Conservation (phyloP, 1,140 invertebrate genomes). For the Metaphire vulgaris region DNA sequence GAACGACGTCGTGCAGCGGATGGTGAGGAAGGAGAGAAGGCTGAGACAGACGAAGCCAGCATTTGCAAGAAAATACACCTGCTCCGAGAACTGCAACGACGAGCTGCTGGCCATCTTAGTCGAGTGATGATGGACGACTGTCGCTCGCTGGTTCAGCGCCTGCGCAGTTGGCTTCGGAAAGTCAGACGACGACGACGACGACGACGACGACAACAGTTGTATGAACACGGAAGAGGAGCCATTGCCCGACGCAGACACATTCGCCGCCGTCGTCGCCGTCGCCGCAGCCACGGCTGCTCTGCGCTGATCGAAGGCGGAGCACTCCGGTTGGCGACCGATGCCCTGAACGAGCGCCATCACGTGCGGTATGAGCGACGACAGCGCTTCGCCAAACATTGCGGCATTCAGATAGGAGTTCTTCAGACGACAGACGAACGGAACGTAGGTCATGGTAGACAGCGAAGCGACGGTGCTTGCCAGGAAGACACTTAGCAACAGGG, state of each 20-base stretch:
- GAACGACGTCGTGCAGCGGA: not conserved
- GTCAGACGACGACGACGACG: constrained; percentile 7
- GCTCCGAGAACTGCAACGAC: not conserved
- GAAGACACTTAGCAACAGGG: constrained; percentile 14
- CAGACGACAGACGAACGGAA: constrained; percentile 16
- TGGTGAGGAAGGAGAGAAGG: not conserved
- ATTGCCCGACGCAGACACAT: not conserved
- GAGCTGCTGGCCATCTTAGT: not conserved
- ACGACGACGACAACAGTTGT: not conserved
- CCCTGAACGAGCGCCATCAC: constrained; percentile 17
- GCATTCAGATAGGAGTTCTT: constrained; percentile 21
- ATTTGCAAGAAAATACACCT: not conserved
- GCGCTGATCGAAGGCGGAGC: not conserved
- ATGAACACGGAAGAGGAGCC: not conserved
- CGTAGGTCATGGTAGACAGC: constrained; percentile 18
- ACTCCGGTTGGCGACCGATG: not conserved
- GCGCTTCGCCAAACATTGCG: constrained; percentile 17
- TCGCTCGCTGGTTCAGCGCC: not conserved
- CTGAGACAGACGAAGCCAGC: not conserved
- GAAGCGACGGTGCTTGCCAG: constrained; percentile 11
- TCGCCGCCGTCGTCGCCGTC: constrained; percentile 7
- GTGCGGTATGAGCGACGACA: constrained; percentile 17
- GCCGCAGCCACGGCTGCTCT: not conserved
- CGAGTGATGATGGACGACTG: no score
- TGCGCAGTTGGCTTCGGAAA: not conserved